Conservation (phyloP, 2,113 vertebrate species). For the Hemiscyllium ocellatum region DNA sequence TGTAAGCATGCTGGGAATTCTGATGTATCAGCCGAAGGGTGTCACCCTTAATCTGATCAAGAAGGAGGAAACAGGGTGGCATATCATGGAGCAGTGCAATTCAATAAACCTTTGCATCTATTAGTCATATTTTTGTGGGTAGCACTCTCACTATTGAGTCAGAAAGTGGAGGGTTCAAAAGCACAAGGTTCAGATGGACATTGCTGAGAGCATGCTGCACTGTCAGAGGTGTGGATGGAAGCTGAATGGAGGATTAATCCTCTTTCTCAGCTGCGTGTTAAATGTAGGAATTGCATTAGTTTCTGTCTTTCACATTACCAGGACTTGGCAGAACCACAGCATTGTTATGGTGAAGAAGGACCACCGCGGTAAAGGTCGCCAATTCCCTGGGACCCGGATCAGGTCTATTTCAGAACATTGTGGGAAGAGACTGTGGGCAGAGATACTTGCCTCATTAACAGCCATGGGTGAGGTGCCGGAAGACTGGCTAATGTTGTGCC, state of each 20-base stretch:
- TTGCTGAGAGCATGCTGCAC: neutral
- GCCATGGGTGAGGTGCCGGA: too few relatives aligned
- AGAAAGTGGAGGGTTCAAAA: neutral
- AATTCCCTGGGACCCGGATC: too few relatives aligned
- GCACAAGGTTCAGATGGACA: neutral
- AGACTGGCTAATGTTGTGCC: too few relatives aligned
- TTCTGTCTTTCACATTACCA: too few relatives aligned
- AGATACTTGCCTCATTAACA: too few relatives aligned
- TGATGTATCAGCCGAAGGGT: neutral
- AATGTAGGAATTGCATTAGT: neutral
- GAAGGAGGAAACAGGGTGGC: too few relatives aligned
- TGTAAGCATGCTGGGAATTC: neutral
- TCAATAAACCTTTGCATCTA: neutral
- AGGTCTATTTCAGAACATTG: too few relatives aligned
- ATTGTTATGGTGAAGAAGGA: too few relatives aligned
- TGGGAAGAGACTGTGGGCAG: too few relatives aligned
- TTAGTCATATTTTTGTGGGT: neutral
- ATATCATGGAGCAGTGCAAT: neutral
- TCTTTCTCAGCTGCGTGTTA: neutral
- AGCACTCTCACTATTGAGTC: neutral
- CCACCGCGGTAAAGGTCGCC: too few relatives aligned
- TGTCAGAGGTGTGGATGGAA: neutral
- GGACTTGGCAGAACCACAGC: too few relatives aligned
- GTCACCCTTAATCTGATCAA: neutral
- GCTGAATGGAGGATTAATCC: neutral